phyloP scores from a whole-genome alignment of 2,797 vertebrate genomes.

The Leuciscus waleckii region DNA sequence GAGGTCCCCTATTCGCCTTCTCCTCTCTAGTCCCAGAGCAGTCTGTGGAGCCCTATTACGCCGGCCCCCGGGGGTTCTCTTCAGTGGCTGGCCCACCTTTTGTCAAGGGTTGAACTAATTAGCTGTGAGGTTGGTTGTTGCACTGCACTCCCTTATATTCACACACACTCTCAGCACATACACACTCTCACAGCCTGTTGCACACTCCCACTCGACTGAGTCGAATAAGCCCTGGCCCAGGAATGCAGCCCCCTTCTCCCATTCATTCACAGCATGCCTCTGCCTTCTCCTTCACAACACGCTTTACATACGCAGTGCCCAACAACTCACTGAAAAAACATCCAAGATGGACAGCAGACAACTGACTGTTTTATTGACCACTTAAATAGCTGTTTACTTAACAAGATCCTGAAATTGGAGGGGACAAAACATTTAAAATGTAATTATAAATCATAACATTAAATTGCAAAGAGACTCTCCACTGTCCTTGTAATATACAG shows the following conservation, averaged over 20 bases:
- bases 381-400: constrained; percentile 4
- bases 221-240: constrained; percentile 73
- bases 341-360: constrained; percentile 35
- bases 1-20: constrained; percentile 29
- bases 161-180: constrained; percentile 53
- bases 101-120: constrained; percentile 89
- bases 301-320: constrained; percentile 40
- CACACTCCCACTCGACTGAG: constrained; percentile 57
- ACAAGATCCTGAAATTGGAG: not conserved
- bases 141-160: constrained; percentile 65
- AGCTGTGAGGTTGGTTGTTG: constrained; percentile 81
- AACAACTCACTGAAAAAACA: constrained; percentile 15
- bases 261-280: constrained; percentile 58
- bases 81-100: constrained; percentile 86
- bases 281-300: constrained; percentile 43
- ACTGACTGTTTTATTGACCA: constrained; percentile 17
- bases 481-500: not conserved
- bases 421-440: not conserved
- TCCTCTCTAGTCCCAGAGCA: constrained; percentile 73
- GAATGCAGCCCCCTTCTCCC: constrained; percentile 78
- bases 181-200: constrained; percentile 65
- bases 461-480: not conserved
- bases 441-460: not conserved
- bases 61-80: constrained; percentile 75
- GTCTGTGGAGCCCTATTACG: constrained; percentile 66